Evolutionary conservation across 2,888 invertebrate genomes (phyloP), one percentile per base, ranked within the genome.

Genomic region (Melanostoma scalare): DNA sequence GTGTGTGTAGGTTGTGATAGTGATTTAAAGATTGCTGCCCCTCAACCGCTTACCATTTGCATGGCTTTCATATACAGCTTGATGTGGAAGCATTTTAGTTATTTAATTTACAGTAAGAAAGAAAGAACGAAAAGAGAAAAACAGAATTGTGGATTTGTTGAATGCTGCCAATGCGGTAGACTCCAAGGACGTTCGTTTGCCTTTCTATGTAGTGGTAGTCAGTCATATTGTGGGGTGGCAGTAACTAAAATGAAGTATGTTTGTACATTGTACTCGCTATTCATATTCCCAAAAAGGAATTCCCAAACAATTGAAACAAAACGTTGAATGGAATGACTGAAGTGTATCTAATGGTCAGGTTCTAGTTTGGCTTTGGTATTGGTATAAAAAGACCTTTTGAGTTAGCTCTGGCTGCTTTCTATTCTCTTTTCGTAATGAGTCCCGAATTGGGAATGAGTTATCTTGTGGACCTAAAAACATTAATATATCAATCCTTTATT

Each of bases 341-440:
- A 82, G 78, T 82, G 82, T 82, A 46, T 73, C 73, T 73, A 82
- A 78, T 82, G 77, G 73, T 78, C 68, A 69, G 68, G 82, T 58
- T 73, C 69, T 73, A 78, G 78, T 56, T 52, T 20, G 56, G 82
- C 48, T 82, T 77, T 67, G 60, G 31, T 35, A 31, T 20, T 20
- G 20, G 20, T 20, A 20, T 20, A 20, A 20, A 50, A 50, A 69
- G 35, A 56, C 61, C 50, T 73, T 77, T 77, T 20, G 36, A 77
- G 72, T 50, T 60, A 38, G 50, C 38, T 63, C 38, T 63, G 38
- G 20, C 20, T 20, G 20, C 20, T 20, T 20, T 63, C 63, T 50
- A 6, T 50, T 48, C 48, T 50, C 6, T 46, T 42, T 48, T 61
- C 50, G 42, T 71, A 69, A 50, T 42, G 46, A 48, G 44, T 75